Conservation (phyloP, 2,113 vertebrate species). For the Vidua macroura region DNA sequence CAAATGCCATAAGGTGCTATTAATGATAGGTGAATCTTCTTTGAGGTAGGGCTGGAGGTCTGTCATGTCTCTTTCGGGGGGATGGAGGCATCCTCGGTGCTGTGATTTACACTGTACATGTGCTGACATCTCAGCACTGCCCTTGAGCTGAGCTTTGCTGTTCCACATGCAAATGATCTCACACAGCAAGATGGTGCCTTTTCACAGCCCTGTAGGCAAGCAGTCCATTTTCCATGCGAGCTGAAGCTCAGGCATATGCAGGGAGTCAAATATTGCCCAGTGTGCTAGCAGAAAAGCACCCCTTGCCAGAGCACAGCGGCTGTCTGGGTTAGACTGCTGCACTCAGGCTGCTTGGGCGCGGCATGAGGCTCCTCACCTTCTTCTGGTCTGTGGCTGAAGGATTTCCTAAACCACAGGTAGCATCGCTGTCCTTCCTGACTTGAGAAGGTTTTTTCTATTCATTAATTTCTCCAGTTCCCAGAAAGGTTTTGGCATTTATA, state of each 20-base stretch:
- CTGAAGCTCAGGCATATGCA: not conserved
- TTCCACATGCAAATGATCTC: not conserved
- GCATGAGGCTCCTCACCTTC: not conserved
- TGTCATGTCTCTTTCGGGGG: not conserved
- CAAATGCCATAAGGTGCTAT: not conserved
- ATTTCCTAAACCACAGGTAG: not conserved
- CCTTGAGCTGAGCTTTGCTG: not conserved
- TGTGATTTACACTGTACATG: not conserved
- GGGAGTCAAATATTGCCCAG: not conserved
- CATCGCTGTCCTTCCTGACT: not conserved
- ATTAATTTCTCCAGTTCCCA: not conserved
- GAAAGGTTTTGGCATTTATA: not conserved
- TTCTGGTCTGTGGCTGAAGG: not conserved
- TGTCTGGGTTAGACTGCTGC: not conserved
- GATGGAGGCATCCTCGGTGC: not conserved
- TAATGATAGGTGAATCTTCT: not conserved
- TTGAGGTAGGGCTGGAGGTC: not conserved
- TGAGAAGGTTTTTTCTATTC: not conserved
- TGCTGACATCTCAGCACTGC: not conserved
- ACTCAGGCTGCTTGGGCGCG: not conserved
- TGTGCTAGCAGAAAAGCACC: not conserved
- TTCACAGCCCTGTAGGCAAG: rapidly evolving
- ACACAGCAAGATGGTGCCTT: not conserved
- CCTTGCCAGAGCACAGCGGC: not conserved
- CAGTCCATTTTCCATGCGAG: rapidly evolving